phyloP scores from a whole-genome alignment of 2,888 invertebrate species.

The Slavum lentiscoides region DNA sequence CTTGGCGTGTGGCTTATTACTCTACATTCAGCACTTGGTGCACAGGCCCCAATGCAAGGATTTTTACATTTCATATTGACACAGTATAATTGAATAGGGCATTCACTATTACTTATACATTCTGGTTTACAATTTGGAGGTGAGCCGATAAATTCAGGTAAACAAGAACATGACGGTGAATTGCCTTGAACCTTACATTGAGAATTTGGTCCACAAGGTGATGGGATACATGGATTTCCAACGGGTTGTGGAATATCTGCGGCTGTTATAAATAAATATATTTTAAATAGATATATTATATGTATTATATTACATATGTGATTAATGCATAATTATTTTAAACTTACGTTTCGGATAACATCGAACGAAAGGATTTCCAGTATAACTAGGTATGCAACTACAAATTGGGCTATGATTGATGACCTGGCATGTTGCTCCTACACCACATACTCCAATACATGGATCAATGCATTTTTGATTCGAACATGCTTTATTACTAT shows the following conservation, averaged over 20 bases:
- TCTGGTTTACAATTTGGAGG: slow-evolving; percentile 76
- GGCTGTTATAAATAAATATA: slow-evolving; percentile 11
- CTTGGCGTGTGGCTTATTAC: slow-evolving; percentile 72
- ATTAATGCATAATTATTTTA: too few relatives aligned
- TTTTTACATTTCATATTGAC: slow-evolving; percentile 74
- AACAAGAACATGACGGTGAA: slow-evolving; percentile 60
- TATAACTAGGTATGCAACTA: slow-evolving; percentile 64
- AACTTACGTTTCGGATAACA: slow-evolving; percentile 68
- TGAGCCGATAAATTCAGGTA: slow-evolving; percentile 68
- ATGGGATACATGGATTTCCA: slow-evolving; percentile 68
- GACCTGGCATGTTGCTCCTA: slow-evolving; percentile 63
- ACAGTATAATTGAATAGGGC: slow-evolving; percentile 72
- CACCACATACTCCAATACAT: slow-evolving; percentile 62
- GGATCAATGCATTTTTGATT: slow-evolving; percentile 63
- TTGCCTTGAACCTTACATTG: slow-evolving; percentile 62
- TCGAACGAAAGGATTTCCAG: slow-evolving; percentile 61
- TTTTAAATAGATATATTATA: neutral
- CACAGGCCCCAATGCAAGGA: slow-evolving; percentile 80
- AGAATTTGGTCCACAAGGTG: slow-evolving; percentile 71
- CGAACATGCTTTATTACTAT: slow-evolving; percentile 62
- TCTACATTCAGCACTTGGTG: slow-evolving; percentile 73
- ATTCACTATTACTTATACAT: slow-evolving; percentile 75
- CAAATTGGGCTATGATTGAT: slow-evolving; percentile 87
- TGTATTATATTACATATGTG: neutral
- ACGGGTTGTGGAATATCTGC: slow-evolving; percentile 54